Evolutionary conservation across 2,797 vertebrate species (phyloP), one percentile per base, ranked within the genome.

Genomic region (Xenentodon cancila): DNA sequence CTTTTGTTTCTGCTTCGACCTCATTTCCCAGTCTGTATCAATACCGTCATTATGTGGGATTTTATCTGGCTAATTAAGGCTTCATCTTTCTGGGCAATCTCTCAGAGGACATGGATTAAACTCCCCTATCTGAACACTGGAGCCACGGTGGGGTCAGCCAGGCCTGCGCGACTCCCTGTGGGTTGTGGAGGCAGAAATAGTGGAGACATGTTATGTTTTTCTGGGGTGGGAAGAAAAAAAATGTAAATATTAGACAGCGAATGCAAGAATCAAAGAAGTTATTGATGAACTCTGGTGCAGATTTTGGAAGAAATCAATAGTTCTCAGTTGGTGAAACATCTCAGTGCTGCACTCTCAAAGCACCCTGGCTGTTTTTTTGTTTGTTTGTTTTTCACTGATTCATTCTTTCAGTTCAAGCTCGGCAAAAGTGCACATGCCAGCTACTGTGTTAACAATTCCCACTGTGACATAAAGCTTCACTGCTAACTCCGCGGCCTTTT

Each of bases 1-100:
- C 56, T 51, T 77, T 73, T 69, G 64, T 64, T 78, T 66, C 68
- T 55, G 68, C 75, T 77, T 72, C 79, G 78, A 70, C 75, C 79
- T 88, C 73, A 66, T 87, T 85, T 84, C 62, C 70, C 65, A 74
- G 77, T 73, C 70, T 68, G 50, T 89, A 87, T 92, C 88, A 91
- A 87, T 85, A 76, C 81, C 59, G 63, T 86, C 85, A 88, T 92
- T 89, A 89, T 91, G 85, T 73, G 57, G 76, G 71, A 78, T 68
- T 91, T 92, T 89, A 93, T 94, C 87, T 72, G 73, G 70, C 86
- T 93, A 93, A 93, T 94, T 93, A 92, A 91, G 79, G 72, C 87
- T 75, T 85, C 88, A 89, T 92, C 89, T 91, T 89, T 87, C 77
- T 83, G 81, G 81, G 75, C 80, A 22, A 89, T 90, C 88, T 91